phyloP scores from a whole-genome alignment of 2,797 vertebrate genomes.

The Trachurus trachurus region DNA sequence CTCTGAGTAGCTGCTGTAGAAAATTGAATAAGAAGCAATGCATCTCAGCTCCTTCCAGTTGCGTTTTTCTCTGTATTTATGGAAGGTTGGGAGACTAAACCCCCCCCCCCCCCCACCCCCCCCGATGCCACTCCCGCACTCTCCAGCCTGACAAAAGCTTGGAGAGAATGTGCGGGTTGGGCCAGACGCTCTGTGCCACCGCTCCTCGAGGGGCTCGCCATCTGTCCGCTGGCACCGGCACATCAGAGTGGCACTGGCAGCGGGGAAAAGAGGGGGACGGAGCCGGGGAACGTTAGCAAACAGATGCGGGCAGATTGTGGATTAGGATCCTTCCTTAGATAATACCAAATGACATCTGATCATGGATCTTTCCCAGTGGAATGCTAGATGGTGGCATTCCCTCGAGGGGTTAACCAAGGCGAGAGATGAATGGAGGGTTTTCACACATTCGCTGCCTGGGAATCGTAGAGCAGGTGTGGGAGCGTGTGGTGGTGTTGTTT shows the following conservation, averaged over 20 bases:
- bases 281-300: constrained; percentile 77
- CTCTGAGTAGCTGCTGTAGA: constrained; percentile 28
- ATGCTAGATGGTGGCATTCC: constrained; percentile 80
- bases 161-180: constrained; percentile 72
- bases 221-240: constrained; percentile 82
- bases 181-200: constrained; percentile 79
- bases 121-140: constrained; percentile 48
- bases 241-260: constrained; percentile 78
- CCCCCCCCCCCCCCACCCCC: constrained; percentile 43
- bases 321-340: constrained; percentile 86
- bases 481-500: constrained; percentile 67
- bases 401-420: constrained; percentile 84
- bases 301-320: constrained; percentile 86
- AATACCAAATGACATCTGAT: constrained; percentile 88
- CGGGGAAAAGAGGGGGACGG: constrained; percentile 56
- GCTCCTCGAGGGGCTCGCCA: constrained; percentile 82
- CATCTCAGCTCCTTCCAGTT: constrained; percentile 51
- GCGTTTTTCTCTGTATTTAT: constrained; percentile 49
- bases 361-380: constrained; percentile 78
- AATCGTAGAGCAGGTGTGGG: constrained; percentile 84
- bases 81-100: constrained; percentile 54
- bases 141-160: constrained; percentile 76
- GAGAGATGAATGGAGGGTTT: constrained; percentile 83
- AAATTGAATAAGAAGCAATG: constrained; percentile 52
- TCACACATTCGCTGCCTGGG: constrained; percentile 82